Evolutionary conservation across 2,797 vertebrate species (phyloP).

Genomic region (Stomatorhinus walkeri): DNA sequence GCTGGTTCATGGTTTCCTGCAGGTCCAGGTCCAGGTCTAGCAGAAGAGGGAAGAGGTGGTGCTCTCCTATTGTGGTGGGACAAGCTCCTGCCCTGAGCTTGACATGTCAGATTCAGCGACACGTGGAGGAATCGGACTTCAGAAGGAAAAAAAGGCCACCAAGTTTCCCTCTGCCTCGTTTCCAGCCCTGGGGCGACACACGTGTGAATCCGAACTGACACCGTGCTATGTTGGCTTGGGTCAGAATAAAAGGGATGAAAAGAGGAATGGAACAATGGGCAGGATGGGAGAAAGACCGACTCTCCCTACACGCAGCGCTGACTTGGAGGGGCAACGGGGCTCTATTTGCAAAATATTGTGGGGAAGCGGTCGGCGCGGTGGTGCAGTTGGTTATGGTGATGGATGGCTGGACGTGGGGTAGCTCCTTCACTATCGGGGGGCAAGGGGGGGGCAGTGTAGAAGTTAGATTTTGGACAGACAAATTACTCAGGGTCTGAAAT

Average conservation of each 20-base stretch:
- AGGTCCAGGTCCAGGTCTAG: background rate
- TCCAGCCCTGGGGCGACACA: background rate
- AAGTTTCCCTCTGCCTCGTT: too few species aligned
- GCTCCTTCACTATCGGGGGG: background rate
- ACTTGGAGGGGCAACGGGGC: background rate
- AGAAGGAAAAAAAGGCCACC: background rate
- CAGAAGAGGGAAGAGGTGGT: background rate
- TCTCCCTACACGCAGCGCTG: background rate
- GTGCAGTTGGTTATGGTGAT: too few species aligned
- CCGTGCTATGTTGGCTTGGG: background rate
- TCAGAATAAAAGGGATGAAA: background rate
- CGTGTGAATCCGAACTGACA: too few species aligned
- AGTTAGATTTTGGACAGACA: background rate
- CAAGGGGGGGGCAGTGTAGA: background rate
- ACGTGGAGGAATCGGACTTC: background rate
- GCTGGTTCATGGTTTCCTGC: conserved; percentile 20
- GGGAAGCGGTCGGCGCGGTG: background rate
- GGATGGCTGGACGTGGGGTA: background rate
- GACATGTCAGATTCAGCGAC: background rate
- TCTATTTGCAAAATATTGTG: background rate
- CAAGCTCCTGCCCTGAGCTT: background rate
- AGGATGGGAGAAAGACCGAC: background rate
- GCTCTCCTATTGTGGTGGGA: background rate
- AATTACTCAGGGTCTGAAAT: background rate
- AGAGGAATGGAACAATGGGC: background rate